Base-by-base conservation (phyloP, 2,797 vertebrate species). In the Babyrousa celebensis region DNA sequence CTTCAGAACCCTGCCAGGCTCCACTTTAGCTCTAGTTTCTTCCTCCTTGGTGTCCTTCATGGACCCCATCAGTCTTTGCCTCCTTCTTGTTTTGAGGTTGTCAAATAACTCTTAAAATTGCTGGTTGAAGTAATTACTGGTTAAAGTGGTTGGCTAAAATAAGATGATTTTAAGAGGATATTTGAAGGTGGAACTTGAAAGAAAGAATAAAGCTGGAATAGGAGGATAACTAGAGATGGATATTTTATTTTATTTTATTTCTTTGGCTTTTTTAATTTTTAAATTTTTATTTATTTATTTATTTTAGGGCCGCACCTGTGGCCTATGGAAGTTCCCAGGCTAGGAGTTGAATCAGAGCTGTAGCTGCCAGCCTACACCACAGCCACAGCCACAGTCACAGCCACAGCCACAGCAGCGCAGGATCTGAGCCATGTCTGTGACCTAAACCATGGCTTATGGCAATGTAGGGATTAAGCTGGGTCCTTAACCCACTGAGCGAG, bases 171-270 rank as follows among this genome's bases (percentile, higher is more conserved):
- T 67, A n/a, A 79, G 77, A 93, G 52, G 40, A 20, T 83, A 68
- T 83, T 88, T 94, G 67, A 79, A 87, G 58, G 72, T 89, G 43
- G 83, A 32, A 78, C 23, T 60, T 85, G 36, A 83, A 95, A 82
- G 91, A 70, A 79, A 89, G 75, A 40, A 29, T 74, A 86, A 74
- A 43, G 23, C 20, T 63, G 40, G 16, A 74, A 36, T 25, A 54
- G 62, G 40, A 82, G 43, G 8, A 16, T 78, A 62, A 14, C 16
- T 80, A 78, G 21, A 91, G 36, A 14, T 68, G 74, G 62, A n/a
- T 36, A 71, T 48, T 94, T 84, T 86, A 83, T 56, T 14, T 56
- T 36, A 36, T 36, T 36, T 36, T 36, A 36, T 36, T 36, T 36
- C 4, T 56, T 14, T 14, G 12, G 54, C 43, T 48, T 48, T 48